Conservation (phyloP, 2,797 vertebrate genomes). For the Microctenopoma stevenorrisi region DNA sequence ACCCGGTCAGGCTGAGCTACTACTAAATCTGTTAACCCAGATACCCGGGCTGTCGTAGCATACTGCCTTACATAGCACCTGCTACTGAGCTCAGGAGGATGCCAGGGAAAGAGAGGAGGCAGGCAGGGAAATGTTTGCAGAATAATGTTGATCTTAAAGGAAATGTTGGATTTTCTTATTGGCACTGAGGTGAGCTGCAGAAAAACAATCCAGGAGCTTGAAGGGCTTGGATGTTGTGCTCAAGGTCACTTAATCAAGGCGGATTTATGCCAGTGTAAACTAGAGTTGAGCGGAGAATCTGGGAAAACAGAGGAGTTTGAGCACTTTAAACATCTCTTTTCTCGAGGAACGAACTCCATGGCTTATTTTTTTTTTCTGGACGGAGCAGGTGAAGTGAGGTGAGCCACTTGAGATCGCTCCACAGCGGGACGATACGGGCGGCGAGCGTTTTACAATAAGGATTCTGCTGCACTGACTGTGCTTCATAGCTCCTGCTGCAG, state of each 20-base stretch:
- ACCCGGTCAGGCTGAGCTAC: slow-evolving; percentile 62
- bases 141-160: neutral
- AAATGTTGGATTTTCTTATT: slow-evolving; percentile 5
- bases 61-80: slow-evolving; percentile 70
- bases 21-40: slow-evolving; percentile 70
- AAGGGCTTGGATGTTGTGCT: slow-evolving; percentile 31
- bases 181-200: slow-evolving; percentile 29
- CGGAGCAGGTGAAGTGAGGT: slow-evolving; percentile 27
- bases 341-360: neutral
- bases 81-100: slow-evolving; percentile 21
- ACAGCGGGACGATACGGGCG: slow-evolving; percentile 21
- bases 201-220: slow-evolving; percentile 25
- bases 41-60: slow-evolving; percentile 61
- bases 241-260: slow-evolving; percentile 47
- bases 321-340: neutral
- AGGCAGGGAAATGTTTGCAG: neutral
- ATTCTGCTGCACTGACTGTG: slow-evolving; percentile 6
- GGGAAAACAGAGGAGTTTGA: neutral
- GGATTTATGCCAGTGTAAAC: slow-evolving; percentile 36
- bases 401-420: slow-evolving; percentile 17
- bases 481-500: slow-evolving; percentile 23
- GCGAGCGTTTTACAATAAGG: slow-evolving; percentile 18
- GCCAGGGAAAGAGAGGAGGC: slow-evolving; percentile 14
- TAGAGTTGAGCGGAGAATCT: slow-evolving; percentile 13
- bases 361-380: neutral